Percentiles rank a stretch among this genome's conserved stretches.
Evolutionary conservation across 2,797 vertebrate species (phyloP).

Genomic region (Atherinosoma microstoma): DNA sequence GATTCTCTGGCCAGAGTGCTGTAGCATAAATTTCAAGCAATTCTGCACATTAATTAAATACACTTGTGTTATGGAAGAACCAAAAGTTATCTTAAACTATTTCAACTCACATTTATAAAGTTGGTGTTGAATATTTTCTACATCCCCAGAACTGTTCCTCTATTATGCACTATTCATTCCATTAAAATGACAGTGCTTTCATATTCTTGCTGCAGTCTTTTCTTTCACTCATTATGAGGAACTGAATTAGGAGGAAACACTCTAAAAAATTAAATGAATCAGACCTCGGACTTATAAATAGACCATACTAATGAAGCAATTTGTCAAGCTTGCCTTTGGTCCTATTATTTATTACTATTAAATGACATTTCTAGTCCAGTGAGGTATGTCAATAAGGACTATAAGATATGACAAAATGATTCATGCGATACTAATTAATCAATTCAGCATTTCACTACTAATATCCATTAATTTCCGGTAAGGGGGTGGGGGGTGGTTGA

Average conservation of each 20-base stretch:
- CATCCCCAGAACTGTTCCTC: conserved; percentile 27
- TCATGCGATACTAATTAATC: conserved; percentile 74
- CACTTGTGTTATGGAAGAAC: conserved; percentile 23
- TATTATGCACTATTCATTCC: conserved; percentile 42
- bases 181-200: conserved; percentile 51
- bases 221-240: conserved; percentile 47
- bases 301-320: conserved; percentile 72
- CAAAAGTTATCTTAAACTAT: conserved; percentile 33
- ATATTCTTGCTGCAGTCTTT: conserved; percentile 31
- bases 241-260: conserved; percentile 46
- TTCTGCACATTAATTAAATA: conserved; percentile 43
- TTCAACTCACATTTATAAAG: conserved; percentile 3
- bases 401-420: conserved; percentile 70
- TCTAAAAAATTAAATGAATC: conserved; percentile 57
- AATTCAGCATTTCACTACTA: conserved; percentile 55
- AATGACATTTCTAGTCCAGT: conserved; percentile 57
- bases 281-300: conserved; percentile 70
- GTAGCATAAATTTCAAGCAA: conserved; percentile 33
- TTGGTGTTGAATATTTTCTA: conserved; percentile 19
- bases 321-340: conserved; percentile 63
- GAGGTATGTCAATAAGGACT: conserved; percentile 68
- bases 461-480: conserved; percentile 63
- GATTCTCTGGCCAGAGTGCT: conserved; percentile 32
- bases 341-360: conserved; percentile 74
- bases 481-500: neutral